These are phyloP conservation scores for Clitarchus hookeri DNA, from an alignment of 2,888 invertebrate genomes.

Conservation along the genomic window DNA sequence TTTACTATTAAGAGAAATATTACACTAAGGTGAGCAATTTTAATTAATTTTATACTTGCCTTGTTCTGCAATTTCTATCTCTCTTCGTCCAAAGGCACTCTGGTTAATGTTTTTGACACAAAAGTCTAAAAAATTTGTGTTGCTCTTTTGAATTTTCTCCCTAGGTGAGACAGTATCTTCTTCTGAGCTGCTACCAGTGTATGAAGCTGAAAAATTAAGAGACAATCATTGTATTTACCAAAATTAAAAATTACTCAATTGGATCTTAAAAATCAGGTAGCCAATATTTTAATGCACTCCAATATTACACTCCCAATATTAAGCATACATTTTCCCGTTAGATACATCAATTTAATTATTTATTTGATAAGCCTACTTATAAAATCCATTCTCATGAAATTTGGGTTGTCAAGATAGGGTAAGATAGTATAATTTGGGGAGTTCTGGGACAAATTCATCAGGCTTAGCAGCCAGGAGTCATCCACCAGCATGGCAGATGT, in stretches of 20 bases:
- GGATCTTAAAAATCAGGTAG: not conserved
- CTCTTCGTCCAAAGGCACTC: constrained; percentile 90
- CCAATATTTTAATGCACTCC: not conserved
- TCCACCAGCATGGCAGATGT: too few species aligned
- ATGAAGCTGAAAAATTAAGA: constrained; percentile 57
- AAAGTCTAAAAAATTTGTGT: constrained; percentile 84
- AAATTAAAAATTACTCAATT: not conserved
- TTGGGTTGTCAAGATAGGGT: too few species aligned
- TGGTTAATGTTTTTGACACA: constrained; percentile 94
- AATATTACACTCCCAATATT: too few species aligned
- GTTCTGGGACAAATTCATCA: too few species aligned
- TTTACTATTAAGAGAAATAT: too few species aligned
- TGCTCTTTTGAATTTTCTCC: constrained; percentile 88
- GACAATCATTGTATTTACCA: not conserved
- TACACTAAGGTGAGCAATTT: not conserved
- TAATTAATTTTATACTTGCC: constrained; percentile 56
- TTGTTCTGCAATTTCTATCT: constrained; percentile 98
- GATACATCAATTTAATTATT: too few species aligned
- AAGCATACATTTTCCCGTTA: too few species aligned
- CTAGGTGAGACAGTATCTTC: constrained; percentile 93
- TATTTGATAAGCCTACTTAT: too few species aligned
- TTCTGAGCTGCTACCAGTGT: constrained; percentile 85
- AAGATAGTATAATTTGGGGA: too few species aligned
- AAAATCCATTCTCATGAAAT: too few species aligned
- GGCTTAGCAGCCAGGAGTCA: too few species aligned